Evolutionary conservation across 2,113 vertebrate genomes (phyloP).

Genomic region (Microcebus lehilahytsara): DNA sequence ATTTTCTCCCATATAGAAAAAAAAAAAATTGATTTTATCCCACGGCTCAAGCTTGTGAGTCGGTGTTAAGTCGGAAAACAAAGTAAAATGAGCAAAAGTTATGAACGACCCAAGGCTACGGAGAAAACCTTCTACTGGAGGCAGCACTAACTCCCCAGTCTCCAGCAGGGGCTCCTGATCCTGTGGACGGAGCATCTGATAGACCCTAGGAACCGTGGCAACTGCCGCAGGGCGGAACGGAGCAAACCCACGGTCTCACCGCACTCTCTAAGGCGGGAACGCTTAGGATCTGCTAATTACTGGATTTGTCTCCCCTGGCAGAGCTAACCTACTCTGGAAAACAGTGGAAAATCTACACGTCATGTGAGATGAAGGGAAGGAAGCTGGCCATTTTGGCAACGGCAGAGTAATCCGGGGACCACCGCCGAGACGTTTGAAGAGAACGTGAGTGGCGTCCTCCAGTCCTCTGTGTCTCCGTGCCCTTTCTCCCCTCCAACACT

Average conservation of each 20-base stretch:
- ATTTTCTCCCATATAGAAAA: conserved; percentile 39
- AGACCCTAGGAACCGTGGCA: too few relatives aligned
- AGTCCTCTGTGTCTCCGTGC: too few relatives aligned
- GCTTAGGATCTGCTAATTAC: background rate
- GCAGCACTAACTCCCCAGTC: background rate
- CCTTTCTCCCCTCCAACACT: too few relatives aligned
- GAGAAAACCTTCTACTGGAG: conserved; percentile 25
- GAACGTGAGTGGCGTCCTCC: background rate
- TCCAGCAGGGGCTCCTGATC: background rate
- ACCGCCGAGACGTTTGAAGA: background rate
- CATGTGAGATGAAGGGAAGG: background rate
- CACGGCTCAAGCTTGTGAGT: conserved; percentile 35
- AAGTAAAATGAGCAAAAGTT: conserved; percentile 58
- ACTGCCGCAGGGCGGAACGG: too few relatives aligned
- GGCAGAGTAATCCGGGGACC: background rate
- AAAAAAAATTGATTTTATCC: conserved; percentile 66
- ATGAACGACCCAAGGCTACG: conserved; percentile 42
- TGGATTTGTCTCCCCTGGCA: background rate
- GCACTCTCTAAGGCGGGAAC: background rate
- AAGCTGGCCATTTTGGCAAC: background rate
- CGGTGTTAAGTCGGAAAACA: conserved; percentile 37
- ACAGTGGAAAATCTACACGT: background rate
- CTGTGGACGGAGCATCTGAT: background rate
- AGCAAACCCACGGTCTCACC: background rate
- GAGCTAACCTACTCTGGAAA: background rate